Percentiles rank a stretch among this genome's conserved stretches.
phyloP scores from a whole-genome alignment of 2,888 invertebrate genomes.

The Uloborus plumipes region DNA sequence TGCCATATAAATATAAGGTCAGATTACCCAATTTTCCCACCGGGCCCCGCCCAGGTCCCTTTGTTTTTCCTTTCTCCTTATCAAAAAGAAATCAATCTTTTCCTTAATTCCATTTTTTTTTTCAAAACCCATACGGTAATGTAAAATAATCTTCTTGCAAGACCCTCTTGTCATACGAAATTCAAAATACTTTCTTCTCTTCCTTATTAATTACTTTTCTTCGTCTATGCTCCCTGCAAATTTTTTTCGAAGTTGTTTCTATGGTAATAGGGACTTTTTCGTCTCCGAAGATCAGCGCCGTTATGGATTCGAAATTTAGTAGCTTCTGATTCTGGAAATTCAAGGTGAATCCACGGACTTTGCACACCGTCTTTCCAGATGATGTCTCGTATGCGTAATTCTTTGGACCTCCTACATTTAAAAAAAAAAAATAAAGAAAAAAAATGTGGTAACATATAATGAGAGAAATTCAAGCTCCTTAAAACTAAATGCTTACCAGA shows the following conservation, averaged over 20 bases:
- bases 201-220: background rate
- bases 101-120: no score
- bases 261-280: background rate
- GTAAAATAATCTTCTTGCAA: background rate
- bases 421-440: background rate
- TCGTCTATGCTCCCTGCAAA: background rate
- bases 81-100: no score
- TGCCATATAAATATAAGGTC: no score
- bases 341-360: no score
- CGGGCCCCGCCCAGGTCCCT: no score
- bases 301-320: no score
- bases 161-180: background rate
- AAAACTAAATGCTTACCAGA: background rate
- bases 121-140: slow-evolving; percentile 8
- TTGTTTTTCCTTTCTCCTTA: no score
- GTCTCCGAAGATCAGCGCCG: background rate
- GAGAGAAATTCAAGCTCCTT: slow-evolving; percentile 1
- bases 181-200: slow-evolving; percentile 9
- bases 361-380: no score
- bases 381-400: background rate
- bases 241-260: background rate
- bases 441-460: no score
- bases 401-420: slow-evolving; percentile 11
- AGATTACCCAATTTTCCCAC: no score
- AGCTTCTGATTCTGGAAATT: no score